phyloP scores from a whole-genome alignment of 1,140 invertebrate species.

The Drosophila kanapiae region DNA sequence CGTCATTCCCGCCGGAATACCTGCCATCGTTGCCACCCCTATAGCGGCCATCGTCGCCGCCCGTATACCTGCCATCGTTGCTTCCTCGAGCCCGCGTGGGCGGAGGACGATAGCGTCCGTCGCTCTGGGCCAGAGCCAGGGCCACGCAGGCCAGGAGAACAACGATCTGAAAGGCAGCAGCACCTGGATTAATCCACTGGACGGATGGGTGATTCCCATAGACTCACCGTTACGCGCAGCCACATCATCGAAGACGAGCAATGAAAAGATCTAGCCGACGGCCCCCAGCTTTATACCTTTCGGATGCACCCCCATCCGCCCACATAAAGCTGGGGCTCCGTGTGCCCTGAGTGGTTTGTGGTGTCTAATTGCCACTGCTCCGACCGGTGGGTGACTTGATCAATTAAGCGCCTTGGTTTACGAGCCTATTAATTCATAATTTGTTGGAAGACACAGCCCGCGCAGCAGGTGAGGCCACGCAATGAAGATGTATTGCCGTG shows the following conservation, averaged over 20 bases:
- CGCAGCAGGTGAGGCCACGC: conserved; percentile 23
- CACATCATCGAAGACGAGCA: conserved; percentile 63
- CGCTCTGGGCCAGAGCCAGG: conserved; percentile 65
- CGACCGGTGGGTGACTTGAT: conserved; percentile 68
- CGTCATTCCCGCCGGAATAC: conserved; percentile 73
- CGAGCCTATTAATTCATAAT: conserved; percentile 67
- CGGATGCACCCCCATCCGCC: conserved; percentile 47
- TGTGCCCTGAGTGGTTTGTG: conserved; percentile 7
- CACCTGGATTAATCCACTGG: background rate
- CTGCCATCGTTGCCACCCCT: conserved; percentile 60
- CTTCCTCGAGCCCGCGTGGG: conserved; percentile 11
- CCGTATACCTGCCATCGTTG: conserved; percentile 61
- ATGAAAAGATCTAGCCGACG: conserved; percentile 44
- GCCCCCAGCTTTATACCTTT: conserved; percentile 65
- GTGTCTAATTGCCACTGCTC: conserved; percentile 47
- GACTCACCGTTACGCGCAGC: conserved; percentile 71
- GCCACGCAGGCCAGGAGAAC: conserved; percentile 52
- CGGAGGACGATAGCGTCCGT: conserved; percentile 78
- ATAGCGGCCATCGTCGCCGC: conserved; percentile 66
- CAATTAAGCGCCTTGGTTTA: conserved; percentile 69
- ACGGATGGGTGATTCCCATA: background rate
- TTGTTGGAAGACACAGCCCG: conserved; percentile 51
- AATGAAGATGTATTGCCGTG: conserved; percentile 52
- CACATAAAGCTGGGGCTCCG: conserved; percentile 20
- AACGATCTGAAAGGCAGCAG: conserved; percentile 32